phyloP scores from a whole-genome alignment of 2,888 invertebrate species.

The Cryptophagus acutangulus region DNA sequence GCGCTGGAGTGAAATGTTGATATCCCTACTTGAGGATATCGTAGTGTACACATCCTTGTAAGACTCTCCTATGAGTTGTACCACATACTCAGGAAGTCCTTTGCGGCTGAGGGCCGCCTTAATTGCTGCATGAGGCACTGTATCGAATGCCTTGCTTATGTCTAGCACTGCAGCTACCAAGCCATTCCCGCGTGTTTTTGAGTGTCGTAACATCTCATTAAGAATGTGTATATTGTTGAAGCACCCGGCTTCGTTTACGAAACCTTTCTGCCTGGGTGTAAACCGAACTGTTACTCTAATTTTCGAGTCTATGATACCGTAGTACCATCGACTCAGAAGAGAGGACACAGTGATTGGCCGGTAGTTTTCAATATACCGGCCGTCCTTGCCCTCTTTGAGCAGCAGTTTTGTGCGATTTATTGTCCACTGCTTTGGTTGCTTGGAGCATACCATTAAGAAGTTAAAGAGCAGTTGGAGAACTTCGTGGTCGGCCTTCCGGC shows the following conservation, averaged over 20 bases:
- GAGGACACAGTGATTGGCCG: conserved; percentile 37
- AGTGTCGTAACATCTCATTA: conserved; percentile 29
- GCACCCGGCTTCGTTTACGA: conserved; percentile 33
- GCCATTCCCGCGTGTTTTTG: conserved; percentile 27
- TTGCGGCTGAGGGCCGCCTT: conserved; percentile 32
- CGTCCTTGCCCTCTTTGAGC: conserved; percentile 36
- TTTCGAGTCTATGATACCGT: conserved; percentile 31
- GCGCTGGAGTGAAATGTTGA: conserved; percentile 30
- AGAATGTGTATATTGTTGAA: conserved; percentile 36
- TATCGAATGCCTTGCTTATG: conserved; percentile 47
- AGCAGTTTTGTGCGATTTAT: conserved; percentile 36
- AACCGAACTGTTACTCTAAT: conserved; percentile 17
- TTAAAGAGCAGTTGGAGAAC: conserved; percentile 22
- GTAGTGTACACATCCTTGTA: conserved; percentile 37
- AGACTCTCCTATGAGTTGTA: conserved; percentile 30
- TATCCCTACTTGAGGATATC: conserved; percentile 22
- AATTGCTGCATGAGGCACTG: conserved; percentile 29
- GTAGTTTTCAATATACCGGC: conserved; percentile 28
- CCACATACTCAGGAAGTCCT: conserved; percentile 36
- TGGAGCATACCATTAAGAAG: conserved; percentile 17
- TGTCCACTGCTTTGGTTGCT: conserved; percentile 33
- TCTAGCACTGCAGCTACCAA: conserved; percentile 45
- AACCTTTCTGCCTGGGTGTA: conserved; percentile 35
- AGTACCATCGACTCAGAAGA: conserved; percentile 32
- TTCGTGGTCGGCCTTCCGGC: conserved; percentile 10